Base-by-base conservation (phyloP, 1,140 invertebrate species). In the Drosophila bocqueti region DNA sequence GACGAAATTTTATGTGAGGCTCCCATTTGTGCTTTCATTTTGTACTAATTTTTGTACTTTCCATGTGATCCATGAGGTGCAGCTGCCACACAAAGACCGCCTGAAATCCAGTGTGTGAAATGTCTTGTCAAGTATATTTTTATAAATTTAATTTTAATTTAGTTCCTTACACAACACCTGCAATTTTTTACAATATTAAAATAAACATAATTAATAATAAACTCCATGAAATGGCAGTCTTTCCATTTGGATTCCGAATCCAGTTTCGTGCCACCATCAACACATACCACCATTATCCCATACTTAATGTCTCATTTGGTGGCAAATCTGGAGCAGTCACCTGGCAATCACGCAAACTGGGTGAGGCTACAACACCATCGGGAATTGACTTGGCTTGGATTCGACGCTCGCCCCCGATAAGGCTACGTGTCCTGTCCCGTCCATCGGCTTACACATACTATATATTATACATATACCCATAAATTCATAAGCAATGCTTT, bases 281-380 rank as follows among this genome's bases (percentile, higher is more conserved):
- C 57, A 26, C 26, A 24, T 24, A 24, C 58, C 63, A 66, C 40
- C 63, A 66, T 66, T 57, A 3, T n/a, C 54, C 6, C 34, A 38
- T 10, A 45, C 49, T 68, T 71, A 71, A 68, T 68, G 67, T 71
- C 67, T 71, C 40, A 68, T 71, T 71, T 71, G 49, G 16, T 15
- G 18, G 13, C 63, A 24, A 24, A 71, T 71, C 63, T 71, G 67
- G 67, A 71, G 46, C 67, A 71, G 49, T 68, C 64, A 49, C 24
- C 24, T 49, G 64, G 43, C 42, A 21, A 18, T 24, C 59, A 67
- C 61, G 65, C 31, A 65, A 67, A 67, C 60, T 68, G 67, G 67
- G 64, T 63, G 67, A 69, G 46, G 62, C 47, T 18, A 71, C 67
- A 46, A 24, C 65, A n/a, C 63, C 47, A 42, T 43, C n/a, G 67